Evolutionary conservation across 2,888 invertebrate genomes (phyloP), one percentile per base, ranked within the genome.

Genomic region (Agonopterix alstromeriana): DNA sequence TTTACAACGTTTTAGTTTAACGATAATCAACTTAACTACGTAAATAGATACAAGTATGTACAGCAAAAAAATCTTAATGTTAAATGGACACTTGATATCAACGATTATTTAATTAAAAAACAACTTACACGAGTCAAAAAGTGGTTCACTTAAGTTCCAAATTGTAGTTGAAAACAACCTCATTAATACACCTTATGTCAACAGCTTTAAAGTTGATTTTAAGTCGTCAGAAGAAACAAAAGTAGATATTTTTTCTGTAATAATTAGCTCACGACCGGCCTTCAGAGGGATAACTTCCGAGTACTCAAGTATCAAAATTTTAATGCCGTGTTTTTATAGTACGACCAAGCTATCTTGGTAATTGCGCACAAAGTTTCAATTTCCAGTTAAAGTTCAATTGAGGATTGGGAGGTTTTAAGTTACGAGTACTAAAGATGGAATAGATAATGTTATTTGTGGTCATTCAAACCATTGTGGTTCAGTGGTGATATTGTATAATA

Each of bases 231-330:
- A 27, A 7, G 27, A 27, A 27, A 5, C 27, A 27, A 27, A 41
- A 35, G 42, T 51, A 51, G 49, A 58, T 60, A 10, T 46, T 45
- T 45, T 47, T 60, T 54, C 49, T 56, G 48, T 53, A 53, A 54
- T 57, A 53, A 54, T 53, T 48, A 50, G 44, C 50, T 53, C 52
- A 58, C 55, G 50, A 55, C 36, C 53, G 70, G 57, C 78, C 78
- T 80, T 78, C 73, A 42, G 48, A 69, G 59, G 65, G 65, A 64
- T 61, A 63, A 61, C 70, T 77, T 78, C 77, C 75, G 73, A 79
- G 74, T 70, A 64, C 51, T 66, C 63, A 58, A 62, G 60, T 36
- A 38, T 55, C 60, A 60, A 67, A 56, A 54, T 63, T 54, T 51
- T 54, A 59, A 56, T 45, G 41, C 41, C 9, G 38, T 35, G 17